Evolutionary conservation across 2,797 vertebrate genomes (phyloP), one percentile per base, ranked within the genome.

Genomic region (Semotilus atromaculatus): DNA sequence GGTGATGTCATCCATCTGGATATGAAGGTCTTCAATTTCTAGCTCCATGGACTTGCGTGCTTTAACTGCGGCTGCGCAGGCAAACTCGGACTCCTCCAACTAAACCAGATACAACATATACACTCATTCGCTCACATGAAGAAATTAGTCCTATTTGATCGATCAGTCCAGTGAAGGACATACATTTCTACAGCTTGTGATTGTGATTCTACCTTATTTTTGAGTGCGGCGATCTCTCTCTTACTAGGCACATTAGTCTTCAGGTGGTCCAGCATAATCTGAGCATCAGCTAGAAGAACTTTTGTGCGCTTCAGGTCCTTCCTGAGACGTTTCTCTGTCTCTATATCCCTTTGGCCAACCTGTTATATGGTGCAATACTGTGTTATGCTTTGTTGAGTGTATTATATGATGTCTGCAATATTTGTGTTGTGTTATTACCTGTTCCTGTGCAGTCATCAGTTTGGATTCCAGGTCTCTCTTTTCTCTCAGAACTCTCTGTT

Each of bases 1-100:
- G 90, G 94, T 90, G 21, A 99, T 94, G 80, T 99, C 98, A 0
- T 99, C 98, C 4, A 99, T 98, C 94, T 99, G 98, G 86, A 99
- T 93, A 85, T 99, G 98, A 83, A 99, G 92, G 93, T 99, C 97
- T 91, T 99, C 98, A 0, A 99, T 98, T 94, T 99, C 98, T 80
- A 97, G 92, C 91, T 99, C 98, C 97, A 99, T 98, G 62, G 96
- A 94, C 92, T 99, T 99, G 23, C 98, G 96, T 18, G 97, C 96
- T 91, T 99, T 99, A 53, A 99, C 97, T 0, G 98, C 96, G 0
- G 97, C 95, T 0, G 97, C 95, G 0, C 96, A 97, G 18, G 97
- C 98, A 92, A 99, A 99, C 93, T 99, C 97, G 0, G 98, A 99
- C 93, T 99, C 98, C 90, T 99, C 98, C 93, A 99, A 94, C 98